Evolutionary conservation across 2,888 invertebrate species (phyloP), one percentile per base, ranked within the genome.

Genomic region (Pardosa pseudoannulata): DNA sequence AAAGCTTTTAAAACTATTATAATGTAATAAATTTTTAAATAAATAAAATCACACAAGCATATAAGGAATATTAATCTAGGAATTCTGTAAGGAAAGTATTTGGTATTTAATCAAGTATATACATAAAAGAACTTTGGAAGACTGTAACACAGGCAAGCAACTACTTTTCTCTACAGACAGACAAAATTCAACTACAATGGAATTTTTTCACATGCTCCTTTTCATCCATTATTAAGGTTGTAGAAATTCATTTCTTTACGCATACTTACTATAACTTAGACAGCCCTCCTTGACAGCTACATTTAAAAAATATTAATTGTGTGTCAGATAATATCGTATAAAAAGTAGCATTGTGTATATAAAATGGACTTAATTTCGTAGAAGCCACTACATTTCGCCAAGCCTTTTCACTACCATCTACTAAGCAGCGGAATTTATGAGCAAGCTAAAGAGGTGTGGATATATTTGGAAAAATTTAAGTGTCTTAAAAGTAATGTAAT

Each of bases 241-340:
- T 11, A 68, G 28, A 70, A 39, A 64, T 31, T 5, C 62, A 74
- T 23, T 29, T 39, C 31, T 36, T 56, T 36, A 27, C 28, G 23
- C n/a, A 71, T 75, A 82, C 82, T 82, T 75, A 82, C 82, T 82
- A 62, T 82, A 76, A 75, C 68, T 82, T 27, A 50, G 82, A 71
- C 46, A 31, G 23, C 70, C 82, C 31, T 82, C 75, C 82, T 82
- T 75, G 75, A 70, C 64, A 82, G 75, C 82, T 82, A 71, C 70
- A 70, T 76, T 76, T 41, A 56, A 82, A 82, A 74, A 39, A 79
- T 31, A 64, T 70, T 70, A 70, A 50, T 29, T 67, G 19, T 23
- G 65, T 36, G 27, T 76, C 39, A 76, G 46, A 56, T 23, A 56
- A 5, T 13, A 2, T 46, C 6, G 23, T 56, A 56, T 5, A 56